These are phyloP conservation scores for Butastur rufipennis DNA, from an alignment of 2,113 vertebrate species.

Conservation along the genomic window DNA sequence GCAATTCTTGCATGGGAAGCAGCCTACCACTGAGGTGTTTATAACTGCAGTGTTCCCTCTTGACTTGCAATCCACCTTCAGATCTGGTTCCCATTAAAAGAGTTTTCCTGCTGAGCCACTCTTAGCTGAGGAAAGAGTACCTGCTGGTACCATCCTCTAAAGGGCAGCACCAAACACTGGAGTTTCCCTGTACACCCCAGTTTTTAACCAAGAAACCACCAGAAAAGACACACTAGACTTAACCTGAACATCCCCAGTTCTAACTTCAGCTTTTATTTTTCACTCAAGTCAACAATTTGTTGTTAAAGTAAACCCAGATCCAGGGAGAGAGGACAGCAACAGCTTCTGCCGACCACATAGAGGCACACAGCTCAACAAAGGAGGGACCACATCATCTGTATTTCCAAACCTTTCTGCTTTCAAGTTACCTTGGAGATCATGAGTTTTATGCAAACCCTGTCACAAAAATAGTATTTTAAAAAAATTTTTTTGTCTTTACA, in stretches of 20 bases:
- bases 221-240: neutral
- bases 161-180: neutral
- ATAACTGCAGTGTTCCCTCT: neutral
- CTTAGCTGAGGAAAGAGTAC: neutral
- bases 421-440: neutral
- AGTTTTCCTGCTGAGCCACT: neutral
- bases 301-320: neutral
- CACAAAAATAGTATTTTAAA: neutral
- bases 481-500: neutral
- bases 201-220: neutral
- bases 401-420: neutral
- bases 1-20: neutral
- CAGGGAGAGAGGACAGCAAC: neutral
- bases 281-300: neutral
- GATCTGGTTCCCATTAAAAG: neutral
- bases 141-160: neutral
- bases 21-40: rapidly evolving
- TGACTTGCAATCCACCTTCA: neutral
- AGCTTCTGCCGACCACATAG: neutral
- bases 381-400: neutral
- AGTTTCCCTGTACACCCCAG: neutral
- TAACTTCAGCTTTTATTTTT: neutral
- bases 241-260: neutral
- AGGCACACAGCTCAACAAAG: neutral
- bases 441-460: neutral